Evolutionary conservation across 2,888 invertebrate species (phyloP).

Genomic region (Beris chalybata): DNA sequence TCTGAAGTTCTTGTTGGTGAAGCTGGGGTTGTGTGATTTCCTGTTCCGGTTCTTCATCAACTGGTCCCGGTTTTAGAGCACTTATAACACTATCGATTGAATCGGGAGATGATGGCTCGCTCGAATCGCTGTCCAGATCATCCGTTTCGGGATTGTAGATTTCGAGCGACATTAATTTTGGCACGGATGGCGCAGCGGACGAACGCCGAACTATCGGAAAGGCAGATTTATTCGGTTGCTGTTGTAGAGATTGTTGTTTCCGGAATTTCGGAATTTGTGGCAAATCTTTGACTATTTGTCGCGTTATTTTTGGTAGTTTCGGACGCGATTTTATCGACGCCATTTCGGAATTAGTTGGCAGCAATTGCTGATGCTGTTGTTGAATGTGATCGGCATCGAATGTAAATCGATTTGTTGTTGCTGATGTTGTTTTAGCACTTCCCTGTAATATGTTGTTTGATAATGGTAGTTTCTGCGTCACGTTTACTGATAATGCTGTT

Average conservation of each 20-base stretch:
- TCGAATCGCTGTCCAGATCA: slow-evolving; percentile 87
- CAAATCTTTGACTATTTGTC: slow-evolving; percentile 64
- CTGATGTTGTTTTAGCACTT: slow-evolving; percentile 15
- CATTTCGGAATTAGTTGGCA: slow-evolving; percentile 27
- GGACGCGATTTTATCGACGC: slow-evolving; percentile 44
- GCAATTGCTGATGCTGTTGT: slow-evolving; percentile 54
- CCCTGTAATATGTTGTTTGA: slow-evolving; percentile 33
- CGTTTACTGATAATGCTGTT: slow-evolving; percentile 2
- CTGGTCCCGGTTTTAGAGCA: slow-evolving; percentile 46
- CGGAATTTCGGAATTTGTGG: slow-evolving; percentile 65
- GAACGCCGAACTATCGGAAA: slow-evolving; percentile 74
- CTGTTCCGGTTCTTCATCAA: neutral
- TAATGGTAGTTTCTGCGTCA: slow-evolving; percentile 29
- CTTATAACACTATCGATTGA: slow-evolving; percentile 85
- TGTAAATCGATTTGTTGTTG: slow-evolving; percentile 43
- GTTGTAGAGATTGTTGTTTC: slow-evolving; percentile 52
- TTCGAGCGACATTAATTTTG: slow-evolving; percentile 77
- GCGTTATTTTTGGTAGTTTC: slow-evolving; percentile 61
- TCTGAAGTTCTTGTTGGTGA: slow-evolving; percentile 20
- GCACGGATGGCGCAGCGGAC: slow-evolving; percentile 67
- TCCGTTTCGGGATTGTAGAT: slow-evolving; percentile 89
- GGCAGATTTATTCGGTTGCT: slow-evolving; percentile 50
- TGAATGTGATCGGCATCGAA: slow-evolving; percentile 51
- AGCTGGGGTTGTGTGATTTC: slow-evolving; percentile 28
- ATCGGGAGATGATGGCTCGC: slow-evolving; percentile 80